Evolutionary conservation across 2,797 vertebrate species (phyloP).

Genomic region (Alfaro cultratus): DNA sequence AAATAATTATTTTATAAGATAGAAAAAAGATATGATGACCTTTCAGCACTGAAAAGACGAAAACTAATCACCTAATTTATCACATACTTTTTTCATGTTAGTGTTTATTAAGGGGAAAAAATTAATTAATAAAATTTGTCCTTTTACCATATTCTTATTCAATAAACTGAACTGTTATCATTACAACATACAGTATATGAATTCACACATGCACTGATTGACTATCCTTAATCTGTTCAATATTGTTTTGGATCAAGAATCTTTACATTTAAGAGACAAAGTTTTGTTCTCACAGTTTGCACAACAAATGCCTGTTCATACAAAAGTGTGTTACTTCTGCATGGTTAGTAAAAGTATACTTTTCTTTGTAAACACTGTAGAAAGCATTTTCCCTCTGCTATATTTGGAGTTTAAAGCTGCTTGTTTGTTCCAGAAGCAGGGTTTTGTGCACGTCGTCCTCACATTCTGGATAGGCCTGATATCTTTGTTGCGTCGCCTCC

Average conservation of each 20-base stretch:
- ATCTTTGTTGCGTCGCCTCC: slow-evolving; percentile 66
- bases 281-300: neutral
- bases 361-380: slow-evolving; percentile 27
- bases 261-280: neutral
- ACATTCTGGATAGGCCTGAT: slow-evolving; percentile 71
- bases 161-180: neutral
- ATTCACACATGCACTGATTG: neutral
- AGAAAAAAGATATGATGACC: neutral
- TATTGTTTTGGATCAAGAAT: neutral
- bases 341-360: slow-evolving; percentile 25
- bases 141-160: neutral
- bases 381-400: slow-evolving; percentile 59
- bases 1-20: neutral
- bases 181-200: neutral
- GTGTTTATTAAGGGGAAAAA: neutral
- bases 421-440: slow-evolving; percentile 54
- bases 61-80: neutral
- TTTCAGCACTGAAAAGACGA: neutral
- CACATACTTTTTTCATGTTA: neutral
- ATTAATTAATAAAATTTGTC: neutral
- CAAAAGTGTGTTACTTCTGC: slow-evolving; percentile 29
- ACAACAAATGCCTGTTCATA: neutral
- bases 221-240: neutral
- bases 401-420: slow-evolving; percentile 69
- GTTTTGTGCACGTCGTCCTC: slow-evolving; percentile 48